phyloP scores from a whole-genome alignment of 2,797 vertebrate genomes.

The Aldrovandia affinis region DNA sequence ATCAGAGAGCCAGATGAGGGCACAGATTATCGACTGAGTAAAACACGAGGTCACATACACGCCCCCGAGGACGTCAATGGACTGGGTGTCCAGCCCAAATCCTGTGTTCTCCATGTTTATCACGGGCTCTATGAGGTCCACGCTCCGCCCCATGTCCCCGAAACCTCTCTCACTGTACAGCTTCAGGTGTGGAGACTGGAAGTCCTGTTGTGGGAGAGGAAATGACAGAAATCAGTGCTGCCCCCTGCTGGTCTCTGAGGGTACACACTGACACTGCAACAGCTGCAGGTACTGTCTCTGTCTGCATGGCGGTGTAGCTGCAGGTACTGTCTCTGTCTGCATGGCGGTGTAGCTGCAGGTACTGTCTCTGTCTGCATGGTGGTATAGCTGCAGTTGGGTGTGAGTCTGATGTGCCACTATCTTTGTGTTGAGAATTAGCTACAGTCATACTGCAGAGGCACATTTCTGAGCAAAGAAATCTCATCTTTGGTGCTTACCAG shows the following conservation, averaged over 20 bases:
- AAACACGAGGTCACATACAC: constrained; percentile 78
- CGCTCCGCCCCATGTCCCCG: constrained; percentile 76
- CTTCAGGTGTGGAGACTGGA: constrained; percentile 83
- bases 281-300: too few relatives aligned
- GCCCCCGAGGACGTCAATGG: constrained; percentile 85
- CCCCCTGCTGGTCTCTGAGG: not conserved
- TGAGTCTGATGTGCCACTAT: too few relatives aligned
- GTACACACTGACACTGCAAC: not conserved
- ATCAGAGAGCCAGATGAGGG: not conserved
- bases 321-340: too few relatives aligned
- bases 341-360: too few relatives aligned
- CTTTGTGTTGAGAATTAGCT: too few relatives aligned
- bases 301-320: too few relatives aligned
- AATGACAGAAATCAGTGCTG: not conserved
- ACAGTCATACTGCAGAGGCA: too few relatives aligned
- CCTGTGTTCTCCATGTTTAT: constrained; percentile 82
- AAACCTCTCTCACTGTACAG: constrained; percentile 89
- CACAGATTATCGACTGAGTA: not conserved
- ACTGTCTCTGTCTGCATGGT: too few relatives aligned
- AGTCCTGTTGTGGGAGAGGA: constrained; percentile 71
- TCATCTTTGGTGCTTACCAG: too few relatives aligned
- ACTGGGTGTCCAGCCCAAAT: constrained; percentile 84
- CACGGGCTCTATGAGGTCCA: constrained; percentile 83
- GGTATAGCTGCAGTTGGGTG: too few relatives aligned
- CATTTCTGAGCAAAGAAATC: too few relatives aligned